Percentiles rank a stretch among this genome's conserved stretches.
phyloP scores from a whole-genome alignment of 2,797 vertebrate genomes.

The Diplodus puntazzo region DNA sequence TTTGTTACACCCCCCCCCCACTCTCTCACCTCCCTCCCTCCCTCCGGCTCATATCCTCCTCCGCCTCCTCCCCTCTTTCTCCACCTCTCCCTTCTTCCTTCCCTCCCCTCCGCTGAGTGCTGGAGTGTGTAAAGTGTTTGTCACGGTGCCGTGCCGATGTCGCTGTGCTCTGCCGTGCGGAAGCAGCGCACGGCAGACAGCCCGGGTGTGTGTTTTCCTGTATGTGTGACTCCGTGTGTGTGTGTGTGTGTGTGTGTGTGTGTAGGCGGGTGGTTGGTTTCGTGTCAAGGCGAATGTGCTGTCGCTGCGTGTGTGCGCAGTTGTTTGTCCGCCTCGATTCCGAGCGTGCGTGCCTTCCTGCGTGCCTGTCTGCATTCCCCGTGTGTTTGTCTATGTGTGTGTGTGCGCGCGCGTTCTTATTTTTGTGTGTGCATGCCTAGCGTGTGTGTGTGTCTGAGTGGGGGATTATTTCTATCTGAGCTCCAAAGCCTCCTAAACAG shows the following conservation, averaged over 20 bases:
- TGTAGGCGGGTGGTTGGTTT: constrained; percentile 73
- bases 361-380: constrained; percentile 25
- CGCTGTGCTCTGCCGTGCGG: constrained; percentile 76
- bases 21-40: constrained; percentile 37
- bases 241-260: constrained; percentile 53
- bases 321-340: constrained; percentile 5
- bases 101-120: constrained; percentile 75
- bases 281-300: constrained; percentile 74
- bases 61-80: constrained; percentile 46
- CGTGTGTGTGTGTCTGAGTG: constrained; percentile 78
- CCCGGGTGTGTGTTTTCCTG: constrained; percentile 43
- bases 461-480: constrained; percentile 86
- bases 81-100: constrained; percentile 58
- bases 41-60: constrained; percentile 71
- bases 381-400: constrained; percentile 15
- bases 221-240: constrained; percentile 5
- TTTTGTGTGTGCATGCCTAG: constrained; percentile 49
- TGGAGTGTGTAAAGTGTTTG: constrained; percentile 85
- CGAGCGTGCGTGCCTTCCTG: constrained; percentile 22
- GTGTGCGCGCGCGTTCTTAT: constrained; percentile 14
- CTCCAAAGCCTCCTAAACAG: constrained; percentile 85
- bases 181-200: constrained; percentile 71
- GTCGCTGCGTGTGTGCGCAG: constrained; percentile 68
- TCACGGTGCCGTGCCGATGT: constrained; percentile 82
- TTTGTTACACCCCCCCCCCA: constrained; percentile 73